Percentiles rank a stretch among this genome's conserved stretches.
These are phyloP conservation scores for Psittacara wagleri DNA, from an alignment of 2,113 vertebrate species.

Conservation along the genomic window DNA sequence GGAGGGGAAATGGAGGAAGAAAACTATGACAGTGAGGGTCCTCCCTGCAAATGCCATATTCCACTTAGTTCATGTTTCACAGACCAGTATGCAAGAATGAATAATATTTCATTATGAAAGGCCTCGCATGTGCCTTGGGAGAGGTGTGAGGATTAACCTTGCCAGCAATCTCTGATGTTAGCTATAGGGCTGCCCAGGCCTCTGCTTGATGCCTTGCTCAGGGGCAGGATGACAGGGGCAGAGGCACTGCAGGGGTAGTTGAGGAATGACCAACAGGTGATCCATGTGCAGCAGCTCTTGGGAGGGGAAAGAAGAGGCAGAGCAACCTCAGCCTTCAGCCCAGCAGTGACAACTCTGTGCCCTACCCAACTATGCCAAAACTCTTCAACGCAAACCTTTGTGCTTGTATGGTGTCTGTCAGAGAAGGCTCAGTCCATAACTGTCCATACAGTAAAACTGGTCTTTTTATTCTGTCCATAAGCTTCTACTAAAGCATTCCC, in stretches of 20 bases:
- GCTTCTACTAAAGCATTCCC: neutral
- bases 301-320: neutral
- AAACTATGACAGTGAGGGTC: fast-evolving
- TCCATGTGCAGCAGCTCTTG: neutral
- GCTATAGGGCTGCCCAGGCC: neutral
- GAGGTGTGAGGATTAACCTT: neutral
- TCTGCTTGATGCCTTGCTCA: neutral
- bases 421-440: neutral
- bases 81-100: neutral
- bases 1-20: neutral
- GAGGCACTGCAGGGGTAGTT: neutral
- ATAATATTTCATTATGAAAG: neutral
- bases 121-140: fast-evolving
- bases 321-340: neutral
- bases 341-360: neutral
- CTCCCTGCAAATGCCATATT: neutral
- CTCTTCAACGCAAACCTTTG: neutral
- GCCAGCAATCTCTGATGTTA: neutral
- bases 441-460: neutral
- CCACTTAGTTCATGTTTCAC: fast-evolving
- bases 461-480: neutral
- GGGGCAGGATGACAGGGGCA: neutral
- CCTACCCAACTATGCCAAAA: neutral
- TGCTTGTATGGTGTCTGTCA: neutral
- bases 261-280: fast-evolving